Evolutionary conservation across 2,797 vertebrate species (phyloP), one percentile per base, ranked within the genome.

Genomic region (Tamandua tetradactyla): DNA sequence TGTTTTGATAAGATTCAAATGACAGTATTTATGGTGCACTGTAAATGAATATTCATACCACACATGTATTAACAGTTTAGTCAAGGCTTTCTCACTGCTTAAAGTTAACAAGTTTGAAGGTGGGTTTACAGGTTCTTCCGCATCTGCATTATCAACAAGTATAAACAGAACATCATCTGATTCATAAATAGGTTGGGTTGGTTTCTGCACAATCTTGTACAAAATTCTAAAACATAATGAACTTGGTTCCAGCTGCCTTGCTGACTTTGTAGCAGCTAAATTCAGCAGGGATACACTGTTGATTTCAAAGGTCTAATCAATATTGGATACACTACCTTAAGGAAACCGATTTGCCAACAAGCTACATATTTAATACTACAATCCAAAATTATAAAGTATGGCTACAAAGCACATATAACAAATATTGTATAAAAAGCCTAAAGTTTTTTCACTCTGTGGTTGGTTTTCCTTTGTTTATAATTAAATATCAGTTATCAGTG

Each of bases 261-360:
- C 32, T 81, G 40, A 85, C 13, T n/a, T 13, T 30, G 27, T 4
- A 94, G 85, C n/a, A 92, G 68, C n/a, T 89, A 91, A 64, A 52
- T 91, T 72, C 94, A 76, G 40, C 81, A 92, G 62, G 80, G 82
- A 87, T 15, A 52, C 5, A 44, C 40, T 61, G 47, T 27, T 57
- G 23, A 66, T 59, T 14, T 79, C 35, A 87, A 94, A 95, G 64
- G 37, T 91, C 13, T 95, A 68, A 75, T 42, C 76, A 79, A 62
- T 14, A 86, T 0, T n/a, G 25, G n/a, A 27, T 64, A 87, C 4
- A 17, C 4, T 55, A 27, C 72, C 66, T 81, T 64, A 68, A 94
- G 68, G 66, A 92, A 96, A 96, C 69, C 76, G n/a, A 71, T 59
- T 91, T 94, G 22, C 13, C 27, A 94, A 93, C 9, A 71, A 83